Evolutionary conservation across 2,113 vertebrate species (phyloP), one percentile per base, ranked within the genome.

Genomic region (Ageneiosus marmoratus): DNA sequence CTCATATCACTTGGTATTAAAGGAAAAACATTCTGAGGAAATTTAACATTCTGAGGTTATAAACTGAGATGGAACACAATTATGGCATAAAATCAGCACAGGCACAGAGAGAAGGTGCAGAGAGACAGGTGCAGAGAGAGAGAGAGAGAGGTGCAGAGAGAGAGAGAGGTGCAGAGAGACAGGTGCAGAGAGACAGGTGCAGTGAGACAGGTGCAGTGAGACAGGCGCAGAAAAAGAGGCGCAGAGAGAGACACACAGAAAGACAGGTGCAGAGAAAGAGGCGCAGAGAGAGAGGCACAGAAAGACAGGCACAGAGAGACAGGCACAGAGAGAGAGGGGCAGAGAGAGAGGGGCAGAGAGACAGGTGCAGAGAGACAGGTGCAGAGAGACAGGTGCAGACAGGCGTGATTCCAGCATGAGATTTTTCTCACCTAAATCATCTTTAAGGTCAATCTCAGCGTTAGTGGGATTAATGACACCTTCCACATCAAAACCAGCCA

Each of bases 361-460:
- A 72, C 29, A 34, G 44, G 48, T 0, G 16, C 34, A 69, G 34
- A 69, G 34, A 69, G 62, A 63, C 27, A 8, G 62, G 63, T 9
- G 34, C 32, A 67, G 32, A 37, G 63, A 67, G 41, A 70, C 41
- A 50, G 70, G n/a, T 3, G 3, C 50, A 67, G 41, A 70, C 41
- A 50, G 70, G n/a, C 8, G 3, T 62, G 80, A 44, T 16, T 60
- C 41, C 55, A 55, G 13, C 65, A 37, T 16, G 6, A 46, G n/a
- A 22, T n/a, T 9, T n/a, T 72, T 82, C 93, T 94, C 97, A 99
- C 98, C 98, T 97, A 99, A 95, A 93, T 99, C 98, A 95, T 99
- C 97, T 97, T 98, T 99, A 95, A 99, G 97, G 93, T 99, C 97
- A 96, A 99, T 97, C 94, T 99, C 97, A 95, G 96, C 97, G 95